phyloP scores from a whole-genome alignment of 2,113 vertebrate genomes.

The Tragulus kanchil region DNA sequence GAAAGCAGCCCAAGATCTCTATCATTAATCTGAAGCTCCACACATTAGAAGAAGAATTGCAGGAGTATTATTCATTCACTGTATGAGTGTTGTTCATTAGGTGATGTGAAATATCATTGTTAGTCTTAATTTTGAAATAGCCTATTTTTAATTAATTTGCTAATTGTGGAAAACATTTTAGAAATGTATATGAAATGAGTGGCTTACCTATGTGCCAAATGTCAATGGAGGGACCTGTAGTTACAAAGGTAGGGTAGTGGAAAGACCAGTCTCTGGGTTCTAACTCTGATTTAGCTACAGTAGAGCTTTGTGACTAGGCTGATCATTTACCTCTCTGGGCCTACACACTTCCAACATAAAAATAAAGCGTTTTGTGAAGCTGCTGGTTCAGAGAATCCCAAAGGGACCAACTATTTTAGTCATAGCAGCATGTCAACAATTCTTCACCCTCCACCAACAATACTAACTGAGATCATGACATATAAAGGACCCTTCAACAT shows the following conservation, averaged over 20 bases:
- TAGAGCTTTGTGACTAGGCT: not conserved
- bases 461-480: not conserved
- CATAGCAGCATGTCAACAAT: not conserved
- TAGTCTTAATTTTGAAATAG: constrained; percentile 19
- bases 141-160: not conserved
- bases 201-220: not conserved
- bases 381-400: constrained; percentile 30
- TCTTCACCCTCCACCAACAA: not conserved
- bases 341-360: not conserved
- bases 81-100: not conserved
- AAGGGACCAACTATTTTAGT: not conserved
- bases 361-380: not conserved
- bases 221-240: not conserved
- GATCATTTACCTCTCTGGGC: not conserved
- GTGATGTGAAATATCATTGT: not conserved
- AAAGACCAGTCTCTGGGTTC: not conserved
- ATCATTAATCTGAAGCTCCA: no score
- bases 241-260: not conserved
- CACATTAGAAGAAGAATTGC: not conserved
- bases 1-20: not conserved
- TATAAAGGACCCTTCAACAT: not conserved
- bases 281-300: not conserved
- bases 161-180: not conserved
- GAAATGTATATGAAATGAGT: not conserved
- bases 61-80: not conserved